phyloP scores from a whole-genome alignment of 2,113 vertebrate genomes.

The Nycticebus coucang region DNA sequence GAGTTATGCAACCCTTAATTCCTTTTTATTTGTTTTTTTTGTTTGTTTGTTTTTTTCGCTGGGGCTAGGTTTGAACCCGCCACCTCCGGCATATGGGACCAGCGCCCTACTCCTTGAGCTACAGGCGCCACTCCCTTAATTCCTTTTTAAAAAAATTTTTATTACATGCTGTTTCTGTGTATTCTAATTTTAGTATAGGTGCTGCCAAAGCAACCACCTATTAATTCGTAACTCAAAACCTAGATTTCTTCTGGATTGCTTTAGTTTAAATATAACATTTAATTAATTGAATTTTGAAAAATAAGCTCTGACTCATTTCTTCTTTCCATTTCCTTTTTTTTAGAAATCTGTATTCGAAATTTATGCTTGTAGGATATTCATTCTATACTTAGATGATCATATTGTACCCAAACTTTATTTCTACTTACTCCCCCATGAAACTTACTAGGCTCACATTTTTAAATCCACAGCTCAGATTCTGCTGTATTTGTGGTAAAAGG shows the following conservation, averaged over 20 bases:
- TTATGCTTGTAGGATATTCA: constrained; percentile 25
- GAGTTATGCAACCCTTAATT: neutral
- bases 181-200: too few species aligned
- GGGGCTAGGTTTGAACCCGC: too few species aligned
- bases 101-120: too few species aligned
- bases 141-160: neutral
- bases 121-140: too few species aligned
- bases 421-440: constrained; percentile 61
- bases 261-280: constrained; percentile 39
- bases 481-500: constrained; percentile 72
- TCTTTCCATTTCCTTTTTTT: constrained; percentile 44
- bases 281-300: constrained; percentile 9
- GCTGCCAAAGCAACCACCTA: neutral
- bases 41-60: too few species aligned
- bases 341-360: constrained; percentile 52
- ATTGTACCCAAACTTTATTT: constrained; percentile 63
- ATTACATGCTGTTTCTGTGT: too few species aligned
- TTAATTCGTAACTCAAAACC: constrained; percentile 48
- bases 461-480: constrained; percentile 68
- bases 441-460: constrained; percentile 76
- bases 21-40: too few species aligned
- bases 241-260: neutral
- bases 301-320: neutral
- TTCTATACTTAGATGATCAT: constrained; percentile 67
- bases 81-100: too few species aligned